Conservation (phyloP, 2,797 vertebrate genomes). For the Ceyx erithaca region DNA sequence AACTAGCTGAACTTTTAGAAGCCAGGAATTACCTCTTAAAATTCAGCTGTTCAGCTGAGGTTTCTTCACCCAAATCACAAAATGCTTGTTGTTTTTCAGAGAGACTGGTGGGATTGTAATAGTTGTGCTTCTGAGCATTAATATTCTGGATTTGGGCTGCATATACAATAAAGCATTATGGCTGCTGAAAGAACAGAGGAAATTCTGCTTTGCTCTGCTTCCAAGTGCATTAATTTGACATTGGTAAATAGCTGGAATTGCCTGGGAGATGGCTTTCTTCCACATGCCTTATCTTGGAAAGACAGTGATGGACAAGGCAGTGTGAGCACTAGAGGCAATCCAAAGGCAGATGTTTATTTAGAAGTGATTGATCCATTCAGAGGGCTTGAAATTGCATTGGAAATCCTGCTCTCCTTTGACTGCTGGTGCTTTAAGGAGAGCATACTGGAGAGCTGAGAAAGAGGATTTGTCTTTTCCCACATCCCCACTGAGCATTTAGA, state of each 20-base stretch:
- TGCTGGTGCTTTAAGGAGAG: slow-evolving; percentile 34
- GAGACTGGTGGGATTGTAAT: not conserved
- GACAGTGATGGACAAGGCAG: slow-evolving; percentile 67
- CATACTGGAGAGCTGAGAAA: not conserved
- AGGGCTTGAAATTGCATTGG: slow-evolving; percentile 51
- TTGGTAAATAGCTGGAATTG: slow-evolving; percentile 63
- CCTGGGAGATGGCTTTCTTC: slow-evolving; percentile 66
- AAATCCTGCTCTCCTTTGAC: slow-evolving; percentile 51
- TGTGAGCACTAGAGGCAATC: slow-evolving; percentile 57
- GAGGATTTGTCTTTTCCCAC: slow-evolving; percentile 52
- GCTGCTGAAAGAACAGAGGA: slow-evolving; percentile 31
- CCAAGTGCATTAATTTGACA: slow-evolving; percentile 65
- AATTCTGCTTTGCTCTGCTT: slow-evolving; percentile 56
- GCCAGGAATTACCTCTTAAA: slow-evolving; percentile 1
- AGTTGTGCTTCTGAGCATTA: slow-evolving; percentile 8
- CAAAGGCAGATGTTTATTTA: slow-evolving; percentile 65
- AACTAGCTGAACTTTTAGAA: slow-evolving; percentile 9
- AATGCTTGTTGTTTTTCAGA: slow-evolving; percentile 5
- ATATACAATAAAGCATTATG: slow-evolving; percentile 6
- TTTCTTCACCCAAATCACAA: slow-evolving; percentile 10
- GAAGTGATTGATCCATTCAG: slow-evolving; percentile 60
- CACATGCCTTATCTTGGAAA: slow-evolving; percentile 59
- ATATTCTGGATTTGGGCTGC: slow-evolving; percentile 37
- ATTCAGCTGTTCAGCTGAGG: not conserved
- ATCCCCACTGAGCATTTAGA: slow-evolving; percentile 7